Percentiles rank a stretch among this genome's conserved stretches.
Evolutionary conservation across 2,113 vertebrate species (phyloP).

Genomic region (Malurus alboscapulatus): DNA sequence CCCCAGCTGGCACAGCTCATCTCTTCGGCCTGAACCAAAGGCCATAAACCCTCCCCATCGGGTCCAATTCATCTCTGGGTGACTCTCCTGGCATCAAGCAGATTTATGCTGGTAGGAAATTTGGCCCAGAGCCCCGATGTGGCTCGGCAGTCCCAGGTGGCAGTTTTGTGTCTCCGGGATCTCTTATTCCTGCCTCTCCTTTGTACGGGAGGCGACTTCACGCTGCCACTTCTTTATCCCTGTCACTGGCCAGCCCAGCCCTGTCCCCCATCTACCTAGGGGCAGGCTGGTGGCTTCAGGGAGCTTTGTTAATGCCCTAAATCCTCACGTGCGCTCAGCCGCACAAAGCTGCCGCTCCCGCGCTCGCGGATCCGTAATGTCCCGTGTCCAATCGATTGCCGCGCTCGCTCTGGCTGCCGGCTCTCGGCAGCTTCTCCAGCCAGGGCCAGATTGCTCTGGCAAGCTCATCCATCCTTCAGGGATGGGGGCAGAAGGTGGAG

Average conservation of each 20-base stretch:
- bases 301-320: conserved; percentile 60
- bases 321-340: conserved; percentile 51
- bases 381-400: conserved; percentile 67
- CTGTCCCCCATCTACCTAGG: neutral
- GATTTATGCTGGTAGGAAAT: neutral
- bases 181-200: neutral
- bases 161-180: neutral
- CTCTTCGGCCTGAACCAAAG: neutral
- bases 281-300: conserved; percentile 45
- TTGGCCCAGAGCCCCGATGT: conserved; percentile 8
- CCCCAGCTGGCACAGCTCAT: neutral
- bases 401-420: neutral
- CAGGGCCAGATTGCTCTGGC: conserved; percentile 59
- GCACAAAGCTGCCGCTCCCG: conserved; percentile 39
- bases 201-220: neutral
- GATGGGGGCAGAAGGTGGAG: neutral
- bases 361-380: conserved; percentile 14
- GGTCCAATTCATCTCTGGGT: neutral
- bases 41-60: neutral
- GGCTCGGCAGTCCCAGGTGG: neutral
- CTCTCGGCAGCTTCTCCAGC: neutral
- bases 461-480: conserved; percentile 47
- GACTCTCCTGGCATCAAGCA: neutral
- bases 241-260: neutral
- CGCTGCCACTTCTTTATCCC: neutral